Conservation (phyloP, 2,888 invertebrate genomes). For the Ormyrus pomaceus region DNA sequence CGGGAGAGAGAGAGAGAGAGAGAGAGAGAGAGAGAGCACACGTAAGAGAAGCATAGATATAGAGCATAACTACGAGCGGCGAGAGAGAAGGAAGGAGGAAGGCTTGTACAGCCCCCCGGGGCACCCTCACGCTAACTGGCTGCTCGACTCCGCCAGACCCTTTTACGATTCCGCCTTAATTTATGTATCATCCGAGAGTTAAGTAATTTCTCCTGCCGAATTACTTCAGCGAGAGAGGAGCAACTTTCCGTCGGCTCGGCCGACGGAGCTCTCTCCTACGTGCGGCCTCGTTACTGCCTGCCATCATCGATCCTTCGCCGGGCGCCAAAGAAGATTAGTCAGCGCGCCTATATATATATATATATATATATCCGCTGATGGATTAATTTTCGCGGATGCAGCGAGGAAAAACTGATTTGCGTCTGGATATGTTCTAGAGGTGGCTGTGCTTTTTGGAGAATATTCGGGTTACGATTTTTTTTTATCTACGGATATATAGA, state of each 20-base stretch:
- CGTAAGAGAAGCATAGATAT: conserved; percentile 48
- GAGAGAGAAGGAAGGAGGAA: conserved; percentile 46
- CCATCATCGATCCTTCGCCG: conserved; percentile 25
- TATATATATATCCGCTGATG: no score
- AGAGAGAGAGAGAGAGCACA: conserved; percentile 39
- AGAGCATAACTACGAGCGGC: conserved; percentile 44
- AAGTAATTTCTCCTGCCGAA: conserved; percentile 75
- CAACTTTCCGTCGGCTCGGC: conserved; percentile 58
- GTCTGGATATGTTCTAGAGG: no score
- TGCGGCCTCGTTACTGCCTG: conserved; percentile 8
- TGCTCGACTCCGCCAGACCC: conserved; percentile 71
- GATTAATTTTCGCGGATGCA: not conserved
- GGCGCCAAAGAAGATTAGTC: not conserved
- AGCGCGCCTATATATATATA: no score
- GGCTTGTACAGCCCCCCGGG: conserved; percentile 74
- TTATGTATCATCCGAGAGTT: conserved; percentile 76
- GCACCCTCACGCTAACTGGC: conserved; percentile 76
- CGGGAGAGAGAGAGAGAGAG: conserved; percentile 46
- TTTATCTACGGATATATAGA: no score
- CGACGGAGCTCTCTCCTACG: conserved; percentile 56
- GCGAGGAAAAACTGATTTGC: conserved; percentile 19
- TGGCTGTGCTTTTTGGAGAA: no score
- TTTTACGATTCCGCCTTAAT: conserved; percentile 75
- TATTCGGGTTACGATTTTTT: no score
- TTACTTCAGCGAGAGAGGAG: conserved; percentile 64